Percentiles rank a stretch among this genome's conserved stretches.
These are phyloP conservation scores for Paragorgia papillata DNA, from an alignment of 92 coral and sea anemone genomes.

Conservation along the genomic window DNA sequence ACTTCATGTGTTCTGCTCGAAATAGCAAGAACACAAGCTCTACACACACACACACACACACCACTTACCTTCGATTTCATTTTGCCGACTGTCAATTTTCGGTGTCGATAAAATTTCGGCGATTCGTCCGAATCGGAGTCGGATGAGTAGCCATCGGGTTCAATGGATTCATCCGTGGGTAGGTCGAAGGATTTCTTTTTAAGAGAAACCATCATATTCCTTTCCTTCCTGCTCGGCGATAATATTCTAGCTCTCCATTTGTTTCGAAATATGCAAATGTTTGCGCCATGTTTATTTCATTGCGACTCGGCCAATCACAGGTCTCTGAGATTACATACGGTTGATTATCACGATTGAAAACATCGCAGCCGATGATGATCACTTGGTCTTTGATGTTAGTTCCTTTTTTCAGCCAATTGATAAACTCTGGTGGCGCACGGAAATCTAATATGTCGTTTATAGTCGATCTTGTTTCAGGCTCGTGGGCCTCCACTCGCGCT, in stretches of 20 bases:
- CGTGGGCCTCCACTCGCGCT: too few species aligned
- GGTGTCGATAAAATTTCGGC: conserved; percentile 73
- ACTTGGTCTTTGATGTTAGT: conserved; percentile 27
- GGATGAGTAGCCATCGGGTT: conserved; percentile 4
- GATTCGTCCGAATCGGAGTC: conserved; percentile 62
- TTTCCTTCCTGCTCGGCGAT: conserved; percentile 42
- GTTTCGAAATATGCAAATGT: conserved; percentile 53
- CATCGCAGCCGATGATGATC: conserved; percentile 11
- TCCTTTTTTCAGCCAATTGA: too few species aligned
- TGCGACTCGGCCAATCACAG: conserved; percentile 37
- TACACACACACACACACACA: background rate
- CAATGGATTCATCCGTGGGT: conserved; percentile 25
- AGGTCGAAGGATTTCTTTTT: conserved; percentile 46
- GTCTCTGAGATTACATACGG: conserved; percentile 6
- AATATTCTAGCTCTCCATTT: conserved; percentile 36
- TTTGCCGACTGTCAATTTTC: conserved; percentile 83
- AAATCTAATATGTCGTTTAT: too few species aligned
- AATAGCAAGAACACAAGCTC: background rate
- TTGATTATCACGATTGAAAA: conserved; percentile 6
- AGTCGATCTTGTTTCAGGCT: too few species aligned
- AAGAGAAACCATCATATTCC: conserved; percentile 32
- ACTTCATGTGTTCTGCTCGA: background rate
- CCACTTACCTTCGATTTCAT: conserved; percentile 82
- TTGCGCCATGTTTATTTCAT: conserved; percentile 53
- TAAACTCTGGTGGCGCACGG: too few species aligned